A percentile compares a stretch with the other conserved stretches of the same genome.
Evolutionary conservation across 1,140 invertebrate species (phyloP).

Genomic region (Aphelenchoides besseyi): DNA sequence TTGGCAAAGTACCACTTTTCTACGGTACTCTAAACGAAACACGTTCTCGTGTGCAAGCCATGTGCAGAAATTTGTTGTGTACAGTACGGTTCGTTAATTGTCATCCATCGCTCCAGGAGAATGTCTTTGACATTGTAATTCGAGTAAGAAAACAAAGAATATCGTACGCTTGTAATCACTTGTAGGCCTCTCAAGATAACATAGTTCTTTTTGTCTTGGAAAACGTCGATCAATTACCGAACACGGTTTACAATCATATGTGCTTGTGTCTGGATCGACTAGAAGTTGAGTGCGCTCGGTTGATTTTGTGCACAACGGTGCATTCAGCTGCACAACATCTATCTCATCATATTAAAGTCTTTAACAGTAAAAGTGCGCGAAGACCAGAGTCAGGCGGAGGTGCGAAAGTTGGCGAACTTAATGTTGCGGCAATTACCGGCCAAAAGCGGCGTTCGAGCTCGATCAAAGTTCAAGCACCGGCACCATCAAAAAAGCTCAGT

Average conservation of each 20-base stretch:
- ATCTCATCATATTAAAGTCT: slow-evolving; percentile 11
- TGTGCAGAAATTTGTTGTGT: slow-evolving; percentile 38
- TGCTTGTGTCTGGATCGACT: slow-evolving; percentile 23
- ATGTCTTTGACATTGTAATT: slow-evolving; percentile 42
- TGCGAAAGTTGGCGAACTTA: background rate
- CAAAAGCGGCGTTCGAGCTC: background rate
- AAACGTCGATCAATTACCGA: slow-evolving; percentile 41
- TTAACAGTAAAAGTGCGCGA: background rate
- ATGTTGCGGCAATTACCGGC: background rate
- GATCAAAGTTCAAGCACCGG: background rate
- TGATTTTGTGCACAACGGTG: slow-evolving; percentile 28
- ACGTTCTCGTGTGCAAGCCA: slow-evolving; percentile 19
- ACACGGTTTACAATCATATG: background rate
- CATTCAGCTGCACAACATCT: background rate
- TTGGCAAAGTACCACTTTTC: slow-evolving; percentile 36
- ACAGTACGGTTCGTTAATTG: slow-evolving; percentile 41
- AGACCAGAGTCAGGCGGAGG: slow-evolving; percentile 6
- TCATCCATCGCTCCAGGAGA: slow-evolving; percentile 23
- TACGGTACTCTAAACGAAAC: slow-evolving; percentile 31
- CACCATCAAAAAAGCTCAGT: slow-evolving; percentile 12
- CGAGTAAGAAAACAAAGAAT: slow-evolving; percentile 20
- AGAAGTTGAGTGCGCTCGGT: slow-evolving; percentile 12
- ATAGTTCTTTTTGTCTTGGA: slow-evolving; percentile 38
- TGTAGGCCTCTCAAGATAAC: slow-evolving; percentile 39
- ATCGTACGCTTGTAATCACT: slow-evolving; percentile 1